Conservation (phyloP, 2,113 vertebrate genomes). For the Pipra filicauda region DNA sequence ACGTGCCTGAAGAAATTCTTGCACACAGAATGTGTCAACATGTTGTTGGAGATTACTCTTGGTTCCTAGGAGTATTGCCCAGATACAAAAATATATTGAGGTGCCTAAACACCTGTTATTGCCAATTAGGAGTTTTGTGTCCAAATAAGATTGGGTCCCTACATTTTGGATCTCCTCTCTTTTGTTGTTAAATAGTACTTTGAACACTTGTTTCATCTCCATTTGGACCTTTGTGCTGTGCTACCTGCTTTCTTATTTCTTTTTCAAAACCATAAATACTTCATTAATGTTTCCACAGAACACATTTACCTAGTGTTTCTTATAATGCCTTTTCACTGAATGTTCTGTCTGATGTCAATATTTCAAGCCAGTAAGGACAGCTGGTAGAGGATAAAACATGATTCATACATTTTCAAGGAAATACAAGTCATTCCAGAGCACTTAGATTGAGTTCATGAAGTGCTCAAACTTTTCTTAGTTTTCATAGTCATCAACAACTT, state of each 20-base stretch:
- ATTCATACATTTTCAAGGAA: not conserved
- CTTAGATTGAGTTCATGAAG: not conserved
- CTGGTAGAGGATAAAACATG: not conserved
- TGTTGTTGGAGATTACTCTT: not conserved
- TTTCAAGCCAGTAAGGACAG: not conserved
- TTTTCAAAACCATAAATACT: not conserved
- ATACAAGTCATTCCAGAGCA: not conserved
- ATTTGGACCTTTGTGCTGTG: not conserved
- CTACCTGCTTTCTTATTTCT: not conserved
- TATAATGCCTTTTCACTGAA: not conserved
- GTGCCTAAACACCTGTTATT: not conserved
- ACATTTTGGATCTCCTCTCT: not conserved
- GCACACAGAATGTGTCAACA: not conserved
- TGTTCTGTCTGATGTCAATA: not conserved
- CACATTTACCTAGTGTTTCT: not conserved
- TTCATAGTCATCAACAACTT: not conserved
- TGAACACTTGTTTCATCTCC: not conserved
- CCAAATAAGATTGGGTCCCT: not conserved
- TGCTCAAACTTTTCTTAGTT: not conserved
- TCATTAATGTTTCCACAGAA: not conserved
- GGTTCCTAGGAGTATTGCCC: not conserved
- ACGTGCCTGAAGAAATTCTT: not conserved
- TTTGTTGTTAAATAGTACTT: not conserved
- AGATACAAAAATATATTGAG: not conserved
- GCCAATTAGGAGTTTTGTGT: not conserved